Conservation (phyloP, 2,797 vertebrate genomes). For the Sorex maritimensis region DNA sequence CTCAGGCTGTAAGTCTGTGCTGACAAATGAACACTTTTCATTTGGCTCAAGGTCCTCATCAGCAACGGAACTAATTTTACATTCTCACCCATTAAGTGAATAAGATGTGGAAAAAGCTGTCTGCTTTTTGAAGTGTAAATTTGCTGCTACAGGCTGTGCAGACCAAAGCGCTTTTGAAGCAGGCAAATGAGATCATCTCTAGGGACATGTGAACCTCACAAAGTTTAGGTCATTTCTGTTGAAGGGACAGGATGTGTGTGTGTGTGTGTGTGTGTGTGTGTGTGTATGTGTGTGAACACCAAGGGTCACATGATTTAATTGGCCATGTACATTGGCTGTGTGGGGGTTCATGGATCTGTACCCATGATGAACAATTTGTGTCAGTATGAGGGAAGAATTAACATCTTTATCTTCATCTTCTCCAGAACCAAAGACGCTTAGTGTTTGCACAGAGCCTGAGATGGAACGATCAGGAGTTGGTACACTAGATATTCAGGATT, state of each 20-base stretch:
- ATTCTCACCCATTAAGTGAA: slow-evolving; percentile 94
- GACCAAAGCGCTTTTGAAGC: slow-evolving; percentile 94
- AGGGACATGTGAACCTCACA: slow-evolving; percentile 92
- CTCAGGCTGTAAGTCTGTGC: slow-evolving; percentile 93
- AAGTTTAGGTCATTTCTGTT: slow-evolving; percentile 92
- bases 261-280: neutral
- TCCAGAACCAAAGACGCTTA: slow-evolving; percentile 74
- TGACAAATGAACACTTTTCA: slow-evolving; percentile 95
- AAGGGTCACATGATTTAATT: slow-evolving; percentile 80
- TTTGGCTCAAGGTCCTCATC: slow-evolving; percentile 95
- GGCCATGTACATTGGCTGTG: slow-evolving; percentile 81
- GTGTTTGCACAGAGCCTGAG: slow-evolving; percentile 63
- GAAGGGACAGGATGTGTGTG: slow-evolving; percentile 80
- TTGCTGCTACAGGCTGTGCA: slow-evolving; percentile 93
- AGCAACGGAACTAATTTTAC: slow-evolving; percentile 94
- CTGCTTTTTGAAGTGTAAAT: slow-evolving; percentile 95
- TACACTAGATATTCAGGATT: neutral
- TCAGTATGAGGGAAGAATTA: slow-evolving; percentile 75
- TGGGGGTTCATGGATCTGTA: slow-evolving; percentile 81
- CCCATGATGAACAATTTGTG: slow-evolving; percentile 76
- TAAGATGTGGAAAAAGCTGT: slow-evolving; percentile 94
- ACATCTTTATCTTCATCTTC: slow-evolving; percentile 72
- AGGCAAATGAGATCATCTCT: slow-evolving; percentile 93
- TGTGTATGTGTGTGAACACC: neutral
- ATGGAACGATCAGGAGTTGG: slow-evolving; percentile 15